Evolutionary conservation across 2,888 invertebrate species (phyloP).

Genomic region (Spodoptera picta): DNA sequence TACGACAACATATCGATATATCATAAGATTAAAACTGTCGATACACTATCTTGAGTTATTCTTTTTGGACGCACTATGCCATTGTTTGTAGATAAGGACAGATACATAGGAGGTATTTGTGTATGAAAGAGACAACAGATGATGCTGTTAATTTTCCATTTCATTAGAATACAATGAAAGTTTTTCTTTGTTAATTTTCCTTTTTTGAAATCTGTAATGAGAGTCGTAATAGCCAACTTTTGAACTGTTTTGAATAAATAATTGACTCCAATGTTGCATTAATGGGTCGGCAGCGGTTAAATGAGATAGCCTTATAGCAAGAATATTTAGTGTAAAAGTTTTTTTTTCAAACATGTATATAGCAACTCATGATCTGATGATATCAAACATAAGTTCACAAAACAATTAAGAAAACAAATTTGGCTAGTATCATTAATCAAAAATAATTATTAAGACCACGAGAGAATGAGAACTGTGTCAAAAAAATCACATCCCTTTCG

Average conservation of each 20-base stretch:
- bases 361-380: too few species aligned
- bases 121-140: constrained; percentile 66
- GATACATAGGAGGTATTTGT: constrained; percentile 56
- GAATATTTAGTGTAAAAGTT: too few species aligned
- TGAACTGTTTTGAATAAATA: constrained; percentile 24
- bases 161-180: constrained; percentile 73
- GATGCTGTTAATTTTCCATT: constrained; percentile 72
- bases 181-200: constrained; percentile 65
- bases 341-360: too few species aligned
- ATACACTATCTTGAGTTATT: constrained; percentile 73
- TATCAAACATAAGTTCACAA: too few species aligned
- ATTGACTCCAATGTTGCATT: constrained; percentile 15
- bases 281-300: neutral
- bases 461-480: too few species aligned
- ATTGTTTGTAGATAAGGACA: constrained; percentile 86
- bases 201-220: constrained; percentile 49
- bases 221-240: constrained; percentile 31
- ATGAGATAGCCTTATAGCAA: too few species aligned
- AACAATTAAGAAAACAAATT: too few species aligned
- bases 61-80: constrained; percentile 83
- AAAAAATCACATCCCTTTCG: too few species aligned
- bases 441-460: too few species aligned
- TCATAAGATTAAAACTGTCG: constrained; percentile 59
- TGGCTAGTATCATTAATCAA: too few species aligned
- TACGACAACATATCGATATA: constrained; percentile 68